Evolutionary conservation across 64 coral and sea anemone genomes (phyloP), one percentile per base, ranked within the genome.

Genomic region (Orbicella faveolata): DNA sequence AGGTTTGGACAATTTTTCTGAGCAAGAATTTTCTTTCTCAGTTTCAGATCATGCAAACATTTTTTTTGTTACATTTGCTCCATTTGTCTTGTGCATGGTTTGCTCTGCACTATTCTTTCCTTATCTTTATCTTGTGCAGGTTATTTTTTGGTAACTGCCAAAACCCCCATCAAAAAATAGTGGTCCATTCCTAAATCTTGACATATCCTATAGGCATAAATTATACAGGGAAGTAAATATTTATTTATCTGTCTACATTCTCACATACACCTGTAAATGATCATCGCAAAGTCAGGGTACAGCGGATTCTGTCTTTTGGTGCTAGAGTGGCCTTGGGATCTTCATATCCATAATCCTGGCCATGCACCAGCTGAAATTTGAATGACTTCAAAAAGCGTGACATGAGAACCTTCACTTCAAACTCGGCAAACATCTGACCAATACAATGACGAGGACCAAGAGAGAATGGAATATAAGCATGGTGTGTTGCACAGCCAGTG

Each of bases 381-480:
- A 83, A 83, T 10, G 80, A 83, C 25, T 83, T 83, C 34, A 83
- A n/a, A 63, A 83, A 83, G 7, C 80, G 61, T 9, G 80, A 64
- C 21, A 83, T 64, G 61, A 83, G 57, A 9, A 83, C 80, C 18
- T 83, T 83, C 17, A 33, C 33, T 20, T 83, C 80, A 83, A 83
- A 67, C 44, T 83, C 80, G 25, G 63, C 80, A 52, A 83, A 83
- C 8, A 15, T 83, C 63, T 83, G 80, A 83, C 80, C 80, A 48
- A 83, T 83, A 36, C 80, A 83, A n/a, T 83, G 80, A 6, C 80
- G 61, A 20, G 80, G 80, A 13, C 80, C 80, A 4, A 83, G 62
- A 44, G 80, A 83, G 63, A 83, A 83, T 2, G 80, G 80, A 13
- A 83, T 67, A 68, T 83, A 83, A 9, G 80, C 80, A 83, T 83